phyloP scores from a whole-genome alignment of 2,797 vertebrate species.

The Coendou prehensilis region DNA sequence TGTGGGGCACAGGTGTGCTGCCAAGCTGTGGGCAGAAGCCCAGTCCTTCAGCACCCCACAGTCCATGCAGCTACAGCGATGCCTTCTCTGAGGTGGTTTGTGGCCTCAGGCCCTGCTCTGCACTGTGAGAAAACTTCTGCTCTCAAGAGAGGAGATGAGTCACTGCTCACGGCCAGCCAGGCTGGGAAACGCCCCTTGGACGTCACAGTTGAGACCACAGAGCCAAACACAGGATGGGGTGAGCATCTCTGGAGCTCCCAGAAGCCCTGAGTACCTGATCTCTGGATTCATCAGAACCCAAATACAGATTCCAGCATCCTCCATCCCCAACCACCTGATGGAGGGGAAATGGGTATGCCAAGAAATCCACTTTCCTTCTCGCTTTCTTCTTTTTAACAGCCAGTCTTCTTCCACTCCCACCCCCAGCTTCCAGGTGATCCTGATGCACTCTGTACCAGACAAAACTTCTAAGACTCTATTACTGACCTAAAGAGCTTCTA shows the following conservation, averaged over 20 bases:
- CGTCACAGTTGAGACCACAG: neutral
- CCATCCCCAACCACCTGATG: neutral
- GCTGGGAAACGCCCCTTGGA: neutral
- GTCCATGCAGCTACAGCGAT: neutral
- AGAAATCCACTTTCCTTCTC: neutral
- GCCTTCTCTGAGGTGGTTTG: neutral
- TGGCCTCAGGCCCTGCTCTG: neutral
- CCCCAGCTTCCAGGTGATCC: neutral
- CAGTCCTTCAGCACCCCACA: neutral
- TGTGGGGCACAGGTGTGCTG: neutral
- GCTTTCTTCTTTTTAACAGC: neutral
- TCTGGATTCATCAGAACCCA: neutral
- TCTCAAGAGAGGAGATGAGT: neutral
- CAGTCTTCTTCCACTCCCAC: neutral
- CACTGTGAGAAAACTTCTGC: neutral
- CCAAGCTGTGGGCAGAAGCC: neutral
- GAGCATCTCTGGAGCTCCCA: neutral
- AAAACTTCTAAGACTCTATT: neutral
- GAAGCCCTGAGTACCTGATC: neutral
- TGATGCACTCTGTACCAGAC: neutral
- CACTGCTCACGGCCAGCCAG: fast-evolving
- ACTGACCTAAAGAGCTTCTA: neutral
- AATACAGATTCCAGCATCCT: neutral
- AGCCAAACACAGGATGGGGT: neutral
- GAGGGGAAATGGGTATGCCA: neutral